Evolutionary conservation across 2,113 vertebrate species (phyloP), one percentile per base, ranked within the genome.

Genomic region (Eonycteris spelaea): DNA sequence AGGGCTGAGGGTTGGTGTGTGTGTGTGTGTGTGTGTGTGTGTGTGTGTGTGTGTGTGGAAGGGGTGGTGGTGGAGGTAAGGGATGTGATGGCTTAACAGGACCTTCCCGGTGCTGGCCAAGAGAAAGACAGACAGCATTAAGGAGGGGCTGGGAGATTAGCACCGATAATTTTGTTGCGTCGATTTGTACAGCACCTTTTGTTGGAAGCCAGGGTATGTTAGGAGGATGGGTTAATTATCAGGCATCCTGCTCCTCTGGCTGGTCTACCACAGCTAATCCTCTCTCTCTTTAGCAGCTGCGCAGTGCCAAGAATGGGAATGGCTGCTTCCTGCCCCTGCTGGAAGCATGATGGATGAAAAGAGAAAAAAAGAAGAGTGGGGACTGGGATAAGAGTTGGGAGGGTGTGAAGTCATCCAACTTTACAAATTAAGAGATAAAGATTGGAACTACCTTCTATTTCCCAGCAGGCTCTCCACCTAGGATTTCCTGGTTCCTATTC

Each of bases 11-110:
- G 93, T 3, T 5, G 73, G 73, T 43, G 63, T 59, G 57, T 51
- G 48, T 48, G 45, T 48, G 9, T 45, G 7, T 10, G 45, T 45
- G n/a, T n/a, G n/a, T n/a, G n/a, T n/a, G n/a, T n/a, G n/a, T n/a
- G n/a, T n/a, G n/a, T n/a, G n/a, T n/a, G n/a, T n/a, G n/a, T n/a
- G n/a, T n/a, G n/a, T n/a, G n/a, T n/a, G n/a, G n/a, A n/a, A n/a
- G 40, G 40, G 43, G 3, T 28, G 77, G 68, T 3, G 28, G 77
- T 63, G 51, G 13, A n/a, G 78, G 28, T 38, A 21, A 28, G 18
- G 80, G 55, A 18, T 51, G 86, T 68, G 89, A 97, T 84, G 97
- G 86, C 97, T 97, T 97, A 94, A 97, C 97, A 73, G 91, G 16
- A 73, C 51, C 78, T 89, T 91, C 94, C 74, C 86, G 88, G 94